Evolutionary conservation across 2,797 vertebrate species (phyloP).

Genomic region (Allobates femoralis): DNA sequence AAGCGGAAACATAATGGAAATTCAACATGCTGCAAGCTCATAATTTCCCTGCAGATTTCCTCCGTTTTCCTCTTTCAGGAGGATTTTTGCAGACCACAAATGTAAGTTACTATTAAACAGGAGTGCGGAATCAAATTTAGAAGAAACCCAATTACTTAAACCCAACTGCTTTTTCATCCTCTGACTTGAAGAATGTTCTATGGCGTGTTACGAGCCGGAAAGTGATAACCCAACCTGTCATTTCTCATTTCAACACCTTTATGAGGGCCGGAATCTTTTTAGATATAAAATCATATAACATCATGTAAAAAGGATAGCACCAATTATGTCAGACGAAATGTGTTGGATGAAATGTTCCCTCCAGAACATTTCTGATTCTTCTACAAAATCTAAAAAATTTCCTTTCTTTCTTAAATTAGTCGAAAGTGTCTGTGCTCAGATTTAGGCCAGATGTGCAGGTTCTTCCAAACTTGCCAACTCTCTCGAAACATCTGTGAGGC

Average conservation of each 20-base stretch:
- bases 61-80: background rate
- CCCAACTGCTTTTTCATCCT: background rate
- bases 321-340: slow-evolving; percentile 26
- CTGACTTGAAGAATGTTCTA: background rate
- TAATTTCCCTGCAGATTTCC: slow-evolving; percentile 1
- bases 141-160: slow-evolving; percentile 8
- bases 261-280: too few relatives aligned
- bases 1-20: background rate
- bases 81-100: background rate
- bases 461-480: too few relatives aligned
- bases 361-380: background rate
- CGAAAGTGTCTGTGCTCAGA: background rate
- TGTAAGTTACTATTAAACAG: background rate
- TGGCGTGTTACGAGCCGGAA: slow-evolving; percentile 9
- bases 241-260: background rate
- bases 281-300: slow-evolving; percentile 31
- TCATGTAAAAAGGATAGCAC: background rate
- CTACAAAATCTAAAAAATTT: background rate
- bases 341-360: background rate
- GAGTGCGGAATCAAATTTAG: background rate
- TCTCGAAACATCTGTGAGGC: too few relatives aligned
- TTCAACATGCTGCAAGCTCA: background rate
- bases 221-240: background rate
- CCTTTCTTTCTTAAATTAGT: background rate
- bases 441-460: background rate